Base-by-base conservation (phyloP, 2,888 invertebrate species). In the Gymnoscelis rufifasciata region DNA sequence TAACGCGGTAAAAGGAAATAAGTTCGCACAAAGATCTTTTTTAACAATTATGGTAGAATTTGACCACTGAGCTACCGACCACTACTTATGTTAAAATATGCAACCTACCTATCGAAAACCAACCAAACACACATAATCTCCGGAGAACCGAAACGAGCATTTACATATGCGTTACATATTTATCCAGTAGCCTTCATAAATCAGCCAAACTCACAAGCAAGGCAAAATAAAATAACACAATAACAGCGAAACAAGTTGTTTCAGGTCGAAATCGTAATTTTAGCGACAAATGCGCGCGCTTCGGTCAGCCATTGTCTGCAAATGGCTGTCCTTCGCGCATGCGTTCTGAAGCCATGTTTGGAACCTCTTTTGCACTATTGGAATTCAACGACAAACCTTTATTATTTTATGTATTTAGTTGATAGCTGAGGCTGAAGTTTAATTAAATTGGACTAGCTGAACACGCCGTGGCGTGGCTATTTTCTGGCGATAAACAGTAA, bases 291-390 rank as follows among this genome's bases (percentile, higher is more conserved):
- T 77, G 70, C 69, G 61, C 71, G 59, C 64, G 50, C 47, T 51
- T 44, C 45, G 7, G 24, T 51, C 8, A 70, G 71, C 71, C 62
- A 59, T 57, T 57, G 56, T 57, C 79, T 74, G 65, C 76, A 82
- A 77, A 67, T 73, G 75, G 75, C 57, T 54, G 72, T 76, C 74
- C 81, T 80, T 84, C 81, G 80, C 83, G 83, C 82, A 83, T 82
- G 78, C 69, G 68, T 54, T 47, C 48, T 27, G 28, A 47, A 44
- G 28, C 48, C 52, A 45, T 54, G 56, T 57, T 49, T 47, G 47
- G 41, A 42, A 45, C 45, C 40, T 50, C 49, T 35, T 45, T 45
- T 41, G 49, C 33, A 45, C 41, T 38, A 26, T 36, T 36, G 42
- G 42, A 42, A 50, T 45, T 45, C 28, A 19, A 39, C 36, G 38